Base-by-base conservation (phyloP, 2,888 invertebrate species). In the Epinotia nisella region DNA sequence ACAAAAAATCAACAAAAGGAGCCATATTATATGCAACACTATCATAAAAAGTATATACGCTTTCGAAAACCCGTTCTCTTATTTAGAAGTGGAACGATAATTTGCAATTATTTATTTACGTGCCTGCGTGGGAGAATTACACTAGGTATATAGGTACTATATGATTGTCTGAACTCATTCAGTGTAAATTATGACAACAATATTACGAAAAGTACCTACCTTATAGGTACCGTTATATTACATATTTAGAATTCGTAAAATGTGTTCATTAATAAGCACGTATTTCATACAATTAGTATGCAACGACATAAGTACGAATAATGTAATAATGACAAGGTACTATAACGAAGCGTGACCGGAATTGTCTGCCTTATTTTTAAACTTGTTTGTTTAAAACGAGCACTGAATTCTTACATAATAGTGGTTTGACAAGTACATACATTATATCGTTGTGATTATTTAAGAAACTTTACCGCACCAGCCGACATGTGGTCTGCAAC, bases 391-490 rank as follows among this genome's bases (percentile, higher is more conserved):
- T 19, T 41, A 21, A 60, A 72, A 62, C 62, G 24, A 21, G 21
- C 19, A 21, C 11, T 24, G 56, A 70, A 73, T 70, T 64, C 49
- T 74, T 74, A 70, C 65, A 64, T 71, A 66, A 71, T 49, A 60
- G 60, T 45, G 35, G 58, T 70, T 64, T 3, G 15, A 71, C 71
- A 60, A 35, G 71, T 64, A 21, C 3, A 55, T 39, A 35, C 9
- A 65, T 53, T 65, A 39, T 65, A 55, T 65, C 65, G 55, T 41
- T 21, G n/a, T 41, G 21, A 39, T 39, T 39, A 55, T 65, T 55
- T 39, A 35, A 39, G 35, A 66, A 66, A 66, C 41, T 10, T 41
- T 21, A n/a, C 41, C 55, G 41, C 35, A 39, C 29, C 29, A 3
- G 19, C 13, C 39, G 19, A 19, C 29, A 51, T 35, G 21, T 65